Percentiles rank a stretch among this genome's conserved stretches.
phyloP scores from a whole-genome alignment of 2,888 invertebrate species.

The Acanthoscelides obtectus region DNA sequence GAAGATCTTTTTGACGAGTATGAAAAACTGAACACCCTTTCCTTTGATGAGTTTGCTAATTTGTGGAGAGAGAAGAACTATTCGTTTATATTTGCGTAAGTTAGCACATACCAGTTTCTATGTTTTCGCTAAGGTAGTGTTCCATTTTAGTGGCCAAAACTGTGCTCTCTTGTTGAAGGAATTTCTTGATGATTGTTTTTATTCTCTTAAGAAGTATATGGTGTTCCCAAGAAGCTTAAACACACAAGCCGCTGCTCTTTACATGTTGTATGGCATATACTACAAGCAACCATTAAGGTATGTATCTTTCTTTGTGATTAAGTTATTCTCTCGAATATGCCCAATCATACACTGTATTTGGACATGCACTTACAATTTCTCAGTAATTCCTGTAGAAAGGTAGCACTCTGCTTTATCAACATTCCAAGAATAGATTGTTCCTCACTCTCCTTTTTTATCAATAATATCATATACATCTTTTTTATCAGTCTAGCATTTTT shows the following conservation, averaged over 20 bases:
- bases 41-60: slow-evolving; percentile 29
- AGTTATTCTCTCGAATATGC: too few relatives aligned
- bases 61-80: slow-evolving; percentile 34
- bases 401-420: too few relatives aligned
- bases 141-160: slow-evolving; percentile 30
- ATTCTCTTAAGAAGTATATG: slow-evolving; percentile 32
- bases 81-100: slow-evolving; percentile 34
- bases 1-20: slow-evolving; percentile 33
- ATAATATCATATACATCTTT: too few relatives aligned
- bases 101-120: slow-evolving; percentile 1
- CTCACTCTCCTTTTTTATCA: too few relatives aligned
- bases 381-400: too few relatives aligned
- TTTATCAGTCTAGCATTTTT: too few relatives aligned
- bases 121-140: background rate
- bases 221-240: slow-evolving; percentile 26
- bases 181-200: slow-evolving; percentile 33
- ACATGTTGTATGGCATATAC: slow-evolving; percentile 38
- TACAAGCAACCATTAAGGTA: slow-evolving; percentile 40
- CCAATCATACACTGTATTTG: too few relatives aligned
- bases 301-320: too few relatives aligned
- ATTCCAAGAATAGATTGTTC: too few relatives aligned
- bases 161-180: slow-evolving; percentile 24
- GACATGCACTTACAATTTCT: too few relatives aligned
- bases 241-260: slow-evolving; percentile 36
- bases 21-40: slow-evolving; percentile 25